Percentiles rank a stretch among this genome's conserved stretches.
Conservation (phyloP, 2,113 vertebrate genomes). For the Rhinolophus sinicus region DNA sequence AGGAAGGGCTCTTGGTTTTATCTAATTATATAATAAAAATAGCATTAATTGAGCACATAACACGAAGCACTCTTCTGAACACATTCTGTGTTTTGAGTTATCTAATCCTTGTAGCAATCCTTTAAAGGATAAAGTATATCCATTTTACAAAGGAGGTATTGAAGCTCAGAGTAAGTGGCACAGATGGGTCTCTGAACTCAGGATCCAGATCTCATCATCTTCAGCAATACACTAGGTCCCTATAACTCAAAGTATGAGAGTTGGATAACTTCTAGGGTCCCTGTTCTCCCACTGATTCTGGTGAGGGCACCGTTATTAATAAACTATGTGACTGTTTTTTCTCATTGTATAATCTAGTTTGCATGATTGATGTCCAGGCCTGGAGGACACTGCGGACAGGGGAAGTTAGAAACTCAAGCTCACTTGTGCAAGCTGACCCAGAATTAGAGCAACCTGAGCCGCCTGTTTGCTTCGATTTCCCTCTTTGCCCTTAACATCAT, state of each 20-base stretch:
- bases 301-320: not conserved
- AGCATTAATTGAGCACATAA: not conserved
- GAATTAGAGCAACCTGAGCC: not conserved
- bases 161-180: not conserved
- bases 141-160: not conserved
- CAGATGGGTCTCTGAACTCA: not conserved
- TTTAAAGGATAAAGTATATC: not conserved
- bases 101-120: not conserved
- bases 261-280: not conserved
- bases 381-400: not conserved
- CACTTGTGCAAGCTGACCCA: not conserved
- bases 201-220: not conserved
- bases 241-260: not conserved
- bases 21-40: not conserved
- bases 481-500: not conserved
- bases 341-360: not conserved
- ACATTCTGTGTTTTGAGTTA: not conserved
- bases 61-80: not conserved
- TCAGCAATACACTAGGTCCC: not conserved
- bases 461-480: not conserved
- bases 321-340: not conserved
- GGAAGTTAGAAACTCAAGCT: not conserved
- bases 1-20: not conserved
- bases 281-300: not conserved
- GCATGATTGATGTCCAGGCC: not conserved